A percentile compares a stretch with the other conserved stretches of the same genome.
Evolutionary conservation across 2,888 invertebrate species (phyloP).

Genomic region (Neoscelio sp.): DNA sequence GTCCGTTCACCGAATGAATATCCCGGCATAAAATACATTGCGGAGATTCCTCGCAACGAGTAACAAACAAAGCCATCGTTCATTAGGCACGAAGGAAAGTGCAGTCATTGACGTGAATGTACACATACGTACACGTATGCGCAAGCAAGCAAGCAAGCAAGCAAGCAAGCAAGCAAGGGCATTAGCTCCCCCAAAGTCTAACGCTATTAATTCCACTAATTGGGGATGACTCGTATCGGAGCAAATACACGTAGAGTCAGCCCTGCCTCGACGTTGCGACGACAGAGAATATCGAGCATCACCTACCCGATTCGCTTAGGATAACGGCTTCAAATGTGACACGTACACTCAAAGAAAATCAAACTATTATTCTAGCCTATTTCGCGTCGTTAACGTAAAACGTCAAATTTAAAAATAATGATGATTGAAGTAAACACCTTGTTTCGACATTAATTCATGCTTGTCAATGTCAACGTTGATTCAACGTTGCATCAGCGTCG

Average conservation of each 20-base stretch:
- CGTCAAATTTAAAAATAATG: too few species aligned
- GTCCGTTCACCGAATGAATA: conserved; percentile 58
- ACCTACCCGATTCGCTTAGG: conserved; percentile 36
- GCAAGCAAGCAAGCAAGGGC: conserved; percentile 69
- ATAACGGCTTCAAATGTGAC: conserved; percentile 53
- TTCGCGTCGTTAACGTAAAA: conserved; percentile 21
- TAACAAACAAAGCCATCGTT: conserved; percentile 73
- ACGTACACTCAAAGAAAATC: conserved; percentile 45
- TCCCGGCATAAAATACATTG: conserved; percentile 50
- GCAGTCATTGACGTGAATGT: conserved; percentile 77
- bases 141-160: conserved; percentile 55
- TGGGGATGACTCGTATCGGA: conserved; percentile 80
- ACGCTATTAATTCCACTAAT: conserved; percentile 82
- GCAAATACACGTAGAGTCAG: conserved; percentile 75
- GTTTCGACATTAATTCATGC: too few species aligned
- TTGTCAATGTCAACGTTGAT: too few species aligned
- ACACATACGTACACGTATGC: conserved; percentile 73
- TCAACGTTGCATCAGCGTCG: too few species aligned
- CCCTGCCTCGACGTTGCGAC: conserved; percentile 61
- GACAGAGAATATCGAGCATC: conserved; percentile 35
- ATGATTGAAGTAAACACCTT: too few species aligned
- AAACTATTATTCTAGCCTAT: conserved; percentile 24
- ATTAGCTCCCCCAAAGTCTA: conserved; percentile 80
- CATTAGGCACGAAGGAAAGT: conserved; percentile 79
- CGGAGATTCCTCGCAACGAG: conserved; percentile 53